Conservation (phyloP, 2,888 invertebrate species). For the Pherbina coryleti region DNA sequence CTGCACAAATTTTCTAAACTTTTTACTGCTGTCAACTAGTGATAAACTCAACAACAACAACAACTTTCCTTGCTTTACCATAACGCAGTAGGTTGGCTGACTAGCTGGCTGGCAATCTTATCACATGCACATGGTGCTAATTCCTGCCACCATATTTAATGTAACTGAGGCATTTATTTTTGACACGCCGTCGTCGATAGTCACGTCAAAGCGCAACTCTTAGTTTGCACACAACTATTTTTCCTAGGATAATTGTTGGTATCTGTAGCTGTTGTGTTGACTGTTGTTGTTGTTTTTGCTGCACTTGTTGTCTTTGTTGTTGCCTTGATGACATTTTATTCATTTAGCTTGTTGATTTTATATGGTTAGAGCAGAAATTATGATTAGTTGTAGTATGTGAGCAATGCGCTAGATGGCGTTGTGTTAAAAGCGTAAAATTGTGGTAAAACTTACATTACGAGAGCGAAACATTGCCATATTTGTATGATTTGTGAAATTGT, state of each 20-base stretch:
- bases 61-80: slow-evolving; percentile 16
- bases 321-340: slow-evolving; percentile 29
- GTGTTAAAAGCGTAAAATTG: slow-evolving; percentile 55
- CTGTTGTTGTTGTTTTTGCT: slow-evolving; percentile 32
- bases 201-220: slow-evolving; percentile 43
- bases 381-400: slow-evolving; percentile 18
- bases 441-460: slow-evolving; percentile 46
- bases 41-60: neutral
- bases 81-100: too few species aligned
- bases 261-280: slow-evolving; percentile 38
- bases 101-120: slow-evolving; percentile 14
- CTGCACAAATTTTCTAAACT: too few species aligned
- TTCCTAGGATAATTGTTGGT: slow-evolving; percentile 7
- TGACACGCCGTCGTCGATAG: slow-evolving; percentile 55
- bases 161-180: slow-evolving; percentile 55
- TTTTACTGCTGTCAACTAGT: slow-evolving; percentile 25
- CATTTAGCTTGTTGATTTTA: slow-evolving; percentile 34
- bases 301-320: slow-evolving; percentile 15
- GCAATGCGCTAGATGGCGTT: slow-evolving; percentile 8
- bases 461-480: slow-evolving; percentile 9
- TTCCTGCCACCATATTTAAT: slow-evolving; percentile 55
- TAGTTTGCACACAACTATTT: neutral
- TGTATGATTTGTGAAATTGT: slow-evolving; percentile 44
- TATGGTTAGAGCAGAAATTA: slow-evolving; percentile 31
- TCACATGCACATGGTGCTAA: slow-evolving; percentile 51